A percentile compares a stretch with the other conserved stretches of the same genome.
Conservation (phyloP, 2,888 invertebrate genomes). For the Pseudococcus longispinus region DNA sequence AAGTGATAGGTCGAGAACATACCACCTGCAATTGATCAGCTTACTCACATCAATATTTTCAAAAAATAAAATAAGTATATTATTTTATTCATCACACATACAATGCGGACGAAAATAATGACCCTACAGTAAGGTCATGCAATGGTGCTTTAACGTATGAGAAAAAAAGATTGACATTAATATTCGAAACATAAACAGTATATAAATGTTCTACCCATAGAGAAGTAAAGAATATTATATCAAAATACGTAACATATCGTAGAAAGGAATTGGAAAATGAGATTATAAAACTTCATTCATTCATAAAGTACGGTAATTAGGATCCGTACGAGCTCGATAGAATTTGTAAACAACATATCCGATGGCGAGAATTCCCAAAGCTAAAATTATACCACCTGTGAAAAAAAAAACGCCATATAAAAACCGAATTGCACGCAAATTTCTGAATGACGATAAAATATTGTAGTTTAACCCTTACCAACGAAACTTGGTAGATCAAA, state of each 20-base stretch:
- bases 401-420: conserved; percentile 57
- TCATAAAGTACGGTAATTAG: conserved; percentile 90
- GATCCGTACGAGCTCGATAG: conserved; percentile 83
- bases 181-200: neutral
- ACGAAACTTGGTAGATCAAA: conserved; percentile 22
- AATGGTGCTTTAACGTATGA: neutral
- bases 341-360: conserved; percentile 85
- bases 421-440: neutral
- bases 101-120: neutral
- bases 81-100: neutral
- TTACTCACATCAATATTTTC: neutral
- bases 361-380: conserved; percentile 79
- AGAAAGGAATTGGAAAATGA: neutral
- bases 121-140: neutral
- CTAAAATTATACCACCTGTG: conserved; percentile 82
- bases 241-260: neutral
- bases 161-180: neutral
- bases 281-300: conserved; percentile 58
- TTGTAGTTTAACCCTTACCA: neutral
- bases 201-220: neutral
- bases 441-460: neutral
- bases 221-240: neutral
- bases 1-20: neutral
- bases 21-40: neutral
- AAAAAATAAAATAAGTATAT: neutral